Evolutionary conservation across 2,888 invertebrate genomes (phyloP).

Genomic region (Sicus ferrugineus): DNA sequence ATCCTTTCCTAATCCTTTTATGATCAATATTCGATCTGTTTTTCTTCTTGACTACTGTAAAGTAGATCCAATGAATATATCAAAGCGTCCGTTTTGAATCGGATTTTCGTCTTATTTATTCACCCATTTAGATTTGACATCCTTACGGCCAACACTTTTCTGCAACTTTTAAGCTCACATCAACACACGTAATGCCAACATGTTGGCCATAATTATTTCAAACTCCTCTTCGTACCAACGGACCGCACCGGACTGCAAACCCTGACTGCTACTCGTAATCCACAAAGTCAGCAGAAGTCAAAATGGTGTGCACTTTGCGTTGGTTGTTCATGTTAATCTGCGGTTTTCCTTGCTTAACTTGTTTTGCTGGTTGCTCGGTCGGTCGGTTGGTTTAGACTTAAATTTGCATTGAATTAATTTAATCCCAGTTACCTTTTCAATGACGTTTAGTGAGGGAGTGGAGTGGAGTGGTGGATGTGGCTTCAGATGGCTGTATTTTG

Average conservation of each 20-base stretch:
- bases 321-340: constrained; percentile 14
- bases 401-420: constrained; percentile 15
- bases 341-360: not conserved
- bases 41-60: too few relatives aligned
- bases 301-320: constrained; percentile 28
- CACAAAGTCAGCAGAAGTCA: constrained; percentile 19
- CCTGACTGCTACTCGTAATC: constrained; percentile 6
- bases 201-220: constrained; percentile 8
- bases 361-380: constrained; percentile 5
- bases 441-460: not conserved
- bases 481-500: not conserved
- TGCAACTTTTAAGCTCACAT: too few relatives aligned
- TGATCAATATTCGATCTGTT: too few relatives aligned
- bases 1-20: too few relatives aligned
- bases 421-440: not conserved
- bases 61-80: too few relatives aligned
- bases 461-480: not conserved
- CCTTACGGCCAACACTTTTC: too few relatives aligned
- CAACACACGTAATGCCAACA: not conserved
- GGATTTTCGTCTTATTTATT: too few relatives aligned
- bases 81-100: too few relatives aligned
- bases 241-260: not conserved
- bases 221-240: not conserved
- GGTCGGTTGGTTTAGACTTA: not conserved
- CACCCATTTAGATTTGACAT: too few relatives aligned